phyloP scores from a whole-genome alignment of 2,888 invertebrate genomes.

The Pantelozetes paolii region DNA sequence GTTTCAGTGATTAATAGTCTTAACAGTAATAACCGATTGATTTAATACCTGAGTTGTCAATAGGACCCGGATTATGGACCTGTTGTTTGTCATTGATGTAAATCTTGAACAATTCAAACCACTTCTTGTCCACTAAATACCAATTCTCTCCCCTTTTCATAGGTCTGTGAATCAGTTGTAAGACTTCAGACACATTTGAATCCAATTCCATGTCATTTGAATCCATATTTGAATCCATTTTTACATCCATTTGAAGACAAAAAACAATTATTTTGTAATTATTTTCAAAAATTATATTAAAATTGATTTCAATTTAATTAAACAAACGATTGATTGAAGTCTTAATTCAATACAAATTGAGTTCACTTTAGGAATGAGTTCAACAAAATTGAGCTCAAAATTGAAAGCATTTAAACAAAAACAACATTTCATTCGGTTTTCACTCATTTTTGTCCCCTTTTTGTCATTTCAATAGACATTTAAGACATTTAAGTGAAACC shows the following conservation, averaged over 20 bases:
- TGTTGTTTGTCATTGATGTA: slow-evolving; percentile 54
- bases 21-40: background rate
- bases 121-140: slow-evolving; percentile 55
- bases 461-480: background rate
- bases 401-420: background rate
- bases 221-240: background rate
- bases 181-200: slow-evolving; percentile 27
- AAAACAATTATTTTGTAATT: too few species aligned
- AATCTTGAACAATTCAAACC: slow-evolving; percentile 56
- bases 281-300: background rate
- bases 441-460: background rate
- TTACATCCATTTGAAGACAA: background rate
- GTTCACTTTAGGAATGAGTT: slow-evolving; percentile 25
- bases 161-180: slow-evolving; percentile 29
- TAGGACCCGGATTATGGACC: slow-evolving; percentile 54
- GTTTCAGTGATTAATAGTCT: background rate
- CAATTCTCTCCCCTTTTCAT: slow-evolving; percentile 49
- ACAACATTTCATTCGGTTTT: background rate
- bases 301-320: background rate
- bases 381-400: slow-evolving; percentile 25
- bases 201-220: slow-evolving; percentile 3
- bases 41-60: slow-evolving; percentile 53
- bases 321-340: background rate
- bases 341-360: background rate
- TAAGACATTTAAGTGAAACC: too few species aligned